Evolutionary conservation across 1,140 invertebrate genomes (phyloP).

Genomic region (Hyles euphorbiae): DNA sequence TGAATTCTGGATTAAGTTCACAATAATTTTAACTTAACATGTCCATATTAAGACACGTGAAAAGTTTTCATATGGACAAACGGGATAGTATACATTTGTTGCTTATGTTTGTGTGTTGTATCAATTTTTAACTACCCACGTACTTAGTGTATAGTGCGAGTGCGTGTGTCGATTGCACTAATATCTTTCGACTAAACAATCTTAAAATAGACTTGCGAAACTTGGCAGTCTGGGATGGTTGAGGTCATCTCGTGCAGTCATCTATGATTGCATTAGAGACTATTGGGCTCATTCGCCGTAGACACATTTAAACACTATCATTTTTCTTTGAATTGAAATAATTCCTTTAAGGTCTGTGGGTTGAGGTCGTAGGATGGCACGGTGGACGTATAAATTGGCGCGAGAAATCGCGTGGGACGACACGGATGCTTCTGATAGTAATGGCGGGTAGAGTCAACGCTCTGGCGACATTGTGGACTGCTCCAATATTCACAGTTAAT

Average conservation of each 20-base stretch:
- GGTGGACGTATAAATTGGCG: slow-evolving; percentile 44
- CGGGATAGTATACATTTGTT: no score
- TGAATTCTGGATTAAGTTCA: no score
- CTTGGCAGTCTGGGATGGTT: slow-evolving; percentile 27
- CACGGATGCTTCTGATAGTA: slow-evolving; percentile 49
- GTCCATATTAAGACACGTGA: no score
- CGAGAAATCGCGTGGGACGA: slow-evolving; percentile 42
- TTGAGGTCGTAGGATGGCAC: slow-evolving; percentile 31
- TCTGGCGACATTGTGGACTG: slow-evolving; percentile 18
- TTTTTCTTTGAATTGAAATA: slow-evolving; percentile 1
- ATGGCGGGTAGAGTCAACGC: slow-evolving; percentile 43
- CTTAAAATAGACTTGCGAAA: slow-evolving; percentile 36
- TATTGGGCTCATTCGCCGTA: background rate
- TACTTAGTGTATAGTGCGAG: slow-evolving; percentile 1
- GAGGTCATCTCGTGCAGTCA: slow-evolving; percentile 22
- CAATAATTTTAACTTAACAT: no score
- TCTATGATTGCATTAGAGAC: slow-evolving; percentile 11
- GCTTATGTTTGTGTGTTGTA: no score
- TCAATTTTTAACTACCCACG: slow-evolving; percentile 1
- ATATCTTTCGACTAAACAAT: slow-evolving; percentile 13
- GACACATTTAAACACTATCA: background rate
- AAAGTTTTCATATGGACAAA: no score
- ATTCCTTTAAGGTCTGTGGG: slow-evolving; percentile 18
- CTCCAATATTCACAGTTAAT: slow-evolving; percentile 16
- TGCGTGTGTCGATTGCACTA: slow-evolving; percentile 9